Evolutionary conservation across 2,888 invertebrate genomes (phyloP).

Genomic region (Orthosia gothica): DNA sequence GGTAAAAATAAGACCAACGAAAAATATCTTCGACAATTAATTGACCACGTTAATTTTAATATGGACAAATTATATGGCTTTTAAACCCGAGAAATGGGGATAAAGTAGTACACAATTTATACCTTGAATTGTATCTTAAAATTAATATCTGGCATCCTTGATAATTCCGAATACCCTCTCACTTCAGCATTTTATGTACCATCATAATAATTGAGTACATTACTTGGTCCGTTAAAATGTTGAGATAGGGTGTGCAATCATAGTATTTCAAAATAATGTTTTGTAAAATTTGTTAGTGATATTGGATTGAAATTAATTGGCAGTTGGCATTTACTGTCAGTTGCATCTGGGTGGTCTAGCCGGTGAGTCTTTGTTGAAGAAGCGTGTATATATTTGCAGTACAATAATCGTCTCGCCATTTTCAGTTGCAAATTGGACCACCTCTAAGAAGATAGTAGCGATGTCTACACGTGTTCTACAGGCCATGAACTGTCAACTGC

Average conservation of each 20-base stretch:
- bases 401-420: conserved; percentile 55
- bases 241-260: conserved; percentile 46
- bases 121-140: conserved; percentile 52
- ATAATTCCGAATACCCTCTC: conserved; percentile 56
- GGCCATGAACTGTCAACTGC: conserved; percentile 30
- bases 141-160: conserved; percentile 56
- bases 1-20: conserved; percentile 19
- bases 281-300: conserved; percentile 54
- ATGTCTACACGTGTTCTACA: conserved; percentile 16
- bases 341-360: conserved; percentile 62
- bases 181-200: conserved; percentile 55
- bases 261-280: conserved; percentile 55
- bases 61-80: conserved; percentile 51
- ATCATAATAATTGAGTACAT: conserved; percentile 32
- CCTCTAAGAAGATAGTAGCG: conserved; percentile 32
- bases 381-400: conserved; percentile 43
- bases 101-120: conserved; percentile 38
- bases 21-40: conserved; percentile 29
- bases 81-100: conserved; percentile 32
- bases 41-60: conserved; percentile 42
- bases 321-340: conserved; percentile 58
- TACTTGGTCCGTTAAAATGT: conserved; percentile 48
- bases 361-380: conserved; percentile 50
- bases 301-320: conserved; percentile 63
- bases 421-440: conserved; percentile 60